A percentile compares a stretch with the other conserved stretches of the same genome.
phyloP scores from a whole-genome alignment of 2,113 vertebrate genomes.

The Plestiodon gilberti region DNA sequence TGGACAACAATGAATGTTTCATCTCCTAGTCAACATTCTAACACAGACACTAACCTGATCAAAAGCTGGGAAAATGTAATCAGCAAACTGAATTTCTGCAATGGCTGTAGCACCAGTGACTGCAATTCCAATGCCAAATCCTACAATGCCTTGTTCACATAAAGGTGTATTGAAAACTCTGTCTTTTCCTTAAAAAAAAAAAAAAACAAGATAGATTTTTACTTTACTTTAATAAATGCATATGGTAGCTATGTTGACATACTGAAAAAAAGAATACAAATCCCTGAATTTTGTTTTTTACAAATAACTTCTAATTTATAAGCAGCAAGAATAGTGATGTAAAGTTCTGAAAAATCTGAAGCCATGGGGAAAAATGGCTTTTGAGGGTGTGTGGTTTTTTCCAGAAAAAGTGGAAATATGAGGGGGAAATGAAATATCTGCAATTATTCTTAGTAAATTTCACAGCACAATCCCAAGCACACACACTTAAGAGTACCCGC shows the following conservation, averaged over 20 bases:
- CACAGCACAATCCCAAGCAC: too few relatives aligned
- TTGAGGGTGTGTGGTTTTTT: background rate
- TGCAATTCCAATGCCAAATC: slow-evolving; percentile 95
- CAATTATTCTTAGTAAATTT: background rate
- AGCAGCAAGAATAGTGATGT: background rate
- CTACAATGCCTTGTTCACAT: slow-evolving; percentile 98
- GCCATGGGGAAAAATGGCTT: background rate
- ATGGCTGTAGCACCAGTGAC: slow-evolving; percentile 93
- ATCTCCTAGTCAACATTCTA: background rate
- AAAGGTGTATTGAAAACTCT: slow-evolving; percentile 97
- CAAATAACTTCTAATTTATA: background rate
- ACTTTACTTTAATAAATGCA: slow-evolving; percentile 1
- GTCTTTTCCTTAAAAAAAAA: slow-evolving; percentile 85
- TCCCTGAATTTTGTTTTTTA: background rate
- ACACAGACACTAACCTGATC: slow-evolving; percentile 87
- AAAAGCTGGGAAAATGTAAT: slow-evolving; percentile 98
- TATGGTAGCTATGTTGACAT: background rate
- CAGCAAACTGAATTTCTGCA: slow-evolving; percentile 98
- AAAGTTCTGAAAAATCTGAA: background rate
- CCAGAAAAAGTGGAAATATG: too few relatives aligned
- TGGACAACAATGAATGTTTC: background rate
- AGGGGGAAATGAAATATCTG: background rate
- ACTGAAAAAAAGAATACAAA: too few relatives aligned
- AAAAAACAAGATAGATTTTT: slow-evolving; percentile 7
- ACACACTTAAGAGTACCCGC: too few relatives aligned